Conservation (phyloP, 2,888 invertebrate species). For the Xiphydria camelus region DNA sequence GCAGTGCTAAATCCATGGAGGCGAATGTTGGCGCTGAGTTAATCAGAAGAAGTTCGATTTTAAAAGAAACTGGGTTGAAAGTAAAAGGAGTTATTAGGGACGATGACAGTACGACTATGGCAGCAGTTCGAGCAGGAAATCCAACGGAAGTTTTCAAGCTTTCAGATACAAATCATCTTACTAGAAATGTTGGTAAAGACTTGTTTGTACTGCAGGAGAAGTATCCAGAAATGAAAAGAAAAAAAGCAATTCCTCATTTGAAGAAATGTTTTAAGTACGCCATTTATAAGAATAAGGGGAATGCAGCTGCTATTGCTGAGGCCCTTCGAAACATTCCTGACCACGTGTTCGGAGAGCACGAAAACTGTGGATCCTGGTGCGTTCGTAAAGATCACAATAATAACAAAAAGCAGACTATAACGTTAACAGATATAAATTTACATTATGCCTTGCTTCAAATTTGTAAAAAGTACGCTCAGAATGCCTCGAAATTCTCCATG, state of each 20-base stretch:
- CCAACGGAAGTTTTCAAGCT: constrained; percentile 22
- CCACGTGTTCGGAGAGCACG: constrained; percentile 15
- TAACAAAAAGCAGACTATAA: background rate
- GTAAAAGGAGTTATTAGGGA: constrained; percentile 31
- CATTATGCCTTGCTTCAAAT: background rate
- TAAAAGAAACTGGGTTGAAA: constrained; percentile 22
- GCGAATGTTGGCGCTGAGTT: constrained; percentile 21
- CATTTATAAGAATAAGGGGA: constrained; percentile 9
- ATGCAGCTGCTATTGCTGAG: constrained; percentile 5
- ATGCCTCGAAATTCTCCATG: background rate
- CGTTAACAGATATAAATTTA: background rate
- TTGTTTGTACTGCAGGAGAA: constrained; percentile 21
- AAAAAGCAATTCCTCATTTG: constrained; percentile 9
- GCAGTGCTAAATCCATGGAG: constrained; percentile 36
- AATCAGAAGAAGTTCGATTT: constrained; percentile 20
- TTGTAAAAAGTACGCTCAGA: constrained; percentile 3
- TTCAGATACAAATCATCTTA: constrained; percentile 26
- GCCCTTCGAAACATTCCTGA: constrained; percentile 12
- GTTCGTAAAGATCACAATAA: too few relatives aligned
- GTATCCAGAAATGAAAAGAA: constrained; percentile 9
- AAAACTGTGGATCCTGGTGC: constrained; percentile 12
- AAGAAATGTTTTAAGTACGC: constrained; percentile 19
- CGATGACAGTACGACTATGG: constrained; percentile 32
- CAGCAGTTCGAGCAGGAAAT: constrained; percentile 22
- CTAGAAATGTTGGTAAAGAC: constrained; percentile 24